Base-by-base conservation (phyloP, 2,888 invertebrate species). In the Pedicia rivosa region DNA sequence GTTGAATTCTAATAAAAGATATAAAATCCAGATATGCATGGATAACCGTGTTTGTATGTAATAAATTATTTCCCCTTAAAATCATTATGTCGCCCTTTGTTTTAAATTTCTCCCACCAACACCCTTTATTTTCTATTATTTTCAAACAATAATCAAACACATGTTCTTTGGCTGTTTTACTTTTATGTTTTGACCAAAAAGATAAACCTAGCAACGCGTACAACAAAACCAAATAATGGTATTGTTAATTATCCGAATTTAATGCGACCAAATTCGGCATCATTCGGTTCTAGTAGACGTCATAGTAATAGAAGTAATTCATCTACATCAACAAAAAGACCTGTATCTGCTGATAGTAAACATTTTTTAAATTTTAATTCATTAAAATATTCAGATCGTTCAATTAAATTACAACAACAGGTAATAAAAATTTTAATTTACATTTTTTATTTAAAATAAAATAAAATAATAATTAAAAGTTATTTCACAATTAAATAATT, bases 201-300 rank as follows among this genome's bases (percentile, higher is more conserved):
- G 60, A 61, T 62, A 48, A 61, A 59, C 50, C 55, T 62, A 46
- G 55, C 55, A 42, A 49, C 51, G 43, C 54, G 62, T 37, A 58
- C 56, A 51, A 49, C 57, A 37, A 59, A 56, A 46, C 19, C 42
- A 25, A 34, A 47, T 41, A 42, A 43, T 40, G 50, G 46, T 40
- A 42, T 42, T 41, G 50, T 55, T 27, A 58, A 56, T 38, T 55
- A 52, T 42, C 52, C 54, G 24, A 47, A 52, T 10, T 27, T 40
- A 14, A 28, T 28, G 20, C 51, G 62, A 26, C 62, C 61, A 3
- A 52, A 53, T 36, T 62, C 61, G 16, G 62, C 62, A 35, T 49
- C 52, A 33, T 50, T 50, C 38, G 50, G 53, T 37, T 52, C 48
- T 40, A 29, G 15, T 9, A 16, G 30, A 24, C 14, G 13, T 14